Base-by-base conservation (phyloP, 2,113 vertebrate genomes). In the Cromileptes altivelis region DNA sequence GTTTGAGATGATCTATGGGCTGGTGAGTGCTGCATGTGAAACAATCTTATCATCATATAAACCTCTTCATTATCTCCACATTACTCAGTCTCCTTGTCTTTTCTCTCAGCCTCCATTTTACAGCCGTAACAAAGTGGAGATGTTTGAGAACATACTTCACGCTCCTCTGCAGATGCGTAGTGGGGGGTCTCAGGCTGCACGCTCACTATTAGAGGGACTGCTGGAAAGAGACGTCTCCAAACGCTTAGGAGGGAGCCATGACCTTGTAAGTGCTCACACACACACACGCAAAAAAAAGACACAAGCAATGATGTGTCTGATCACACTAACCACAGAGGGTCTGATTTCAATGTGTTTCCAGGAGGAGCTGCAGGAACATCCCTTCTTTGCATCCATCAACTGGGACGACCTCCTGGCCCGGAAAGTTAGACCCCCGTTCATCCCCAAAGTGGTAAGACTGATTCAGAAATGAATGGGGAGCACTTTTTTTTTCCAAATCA, bases 1-100 rank as follows among this genome's bases (percentile, higher is more conserved):
- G 13, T 96, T 94, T 83, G 96, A 96, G 91, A 96, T 96, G 95
- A 89, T 96, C 18, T 93, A 91, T 42, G 95, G 95, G 61, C 81
- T 95, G 91, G 96, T 96, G 73, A 89, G 88, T 50, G 12, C 11
- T n/a, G 19, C 1, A 27, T 11, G 23, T 52, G 19, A 56, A 37
- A 71, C 30, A 0, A 72, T 49, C 3, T 57, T 42, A 55, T 50
- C 1, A 68, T 60, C 0, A 3, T 21, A 27, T 81, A 30, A 30
- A 30, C 27, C 19, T 19, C 2, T 75, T 78, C 17, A 9, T 18
- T 19, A 65, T 61, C 40, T 42, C 81, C 52, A 57, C 21, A 52
- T 85, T 3, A 25, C 6, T 58, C 33, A 47, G 30, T 30, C 8
- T 33, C 37, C 9, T 14, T 2, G 33, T 52, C 80, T 19, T 84